Evolutionary conservation across 2,113 vertebrate genomes (phyloP).

Genomic region (Dasypus novemcinctus): DNA sequence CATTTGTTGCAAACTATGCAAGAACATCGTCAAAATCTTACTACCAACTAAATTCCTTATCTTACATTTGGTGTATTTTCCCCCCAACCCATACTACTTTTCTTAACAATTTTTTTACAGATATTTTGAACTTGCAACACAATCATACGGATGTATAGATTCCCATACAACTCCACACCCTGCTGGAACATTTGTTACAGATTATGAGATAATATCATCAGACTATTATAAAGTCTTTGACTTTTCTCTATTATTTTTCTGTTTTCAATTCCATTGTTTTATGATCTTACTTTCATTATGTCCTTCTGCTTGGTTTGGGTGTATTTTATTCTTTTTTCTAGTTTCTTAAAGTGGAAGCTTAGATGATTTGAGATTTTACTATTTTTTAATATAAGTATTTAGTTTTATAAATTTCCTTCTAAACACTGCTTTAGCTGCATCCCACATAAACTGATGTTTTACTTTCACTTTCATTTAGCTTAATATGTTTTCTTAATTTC

Average conservation of each 20-base stretch:
- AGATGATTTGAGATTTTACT: background rate
- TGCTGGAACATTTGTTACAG: no score
- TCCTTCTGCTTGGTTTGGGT: background rate
- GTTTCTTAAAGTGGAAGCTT: background rate
- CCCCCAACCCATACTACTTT: no score
- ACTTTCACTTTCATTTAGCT: background rate
- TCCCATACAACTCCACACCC: no score
- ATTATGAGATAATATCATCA: no score
- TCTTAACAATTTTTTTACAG: no score
- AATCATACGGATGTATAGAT: no score
- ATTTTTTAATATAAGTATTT: background rate
- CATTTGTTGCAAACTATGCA: no score
- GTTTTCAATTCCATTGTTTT: background rate
- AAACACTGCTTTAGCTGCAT: background rate
- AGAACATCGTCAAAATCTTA: no score
- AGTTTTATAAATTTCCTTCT: background rate
- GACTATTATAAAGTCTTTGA: no score
- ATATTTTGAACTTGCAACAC: no score
- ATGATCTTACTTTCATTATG: background rate
- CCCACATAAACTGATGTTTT: background rate
- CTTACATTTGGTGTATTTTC: no score
- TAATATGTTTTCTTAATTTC: background rate
- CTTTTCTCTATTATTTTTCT: slow-evolving; percentile 14
- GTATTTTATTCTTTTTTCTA: background rate
- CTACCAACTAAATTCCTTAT: no score